Evolutionary conservation across 2,888 invertebrate species (phyloP).

Genomic region (Amphipoea lucens): DNA sequence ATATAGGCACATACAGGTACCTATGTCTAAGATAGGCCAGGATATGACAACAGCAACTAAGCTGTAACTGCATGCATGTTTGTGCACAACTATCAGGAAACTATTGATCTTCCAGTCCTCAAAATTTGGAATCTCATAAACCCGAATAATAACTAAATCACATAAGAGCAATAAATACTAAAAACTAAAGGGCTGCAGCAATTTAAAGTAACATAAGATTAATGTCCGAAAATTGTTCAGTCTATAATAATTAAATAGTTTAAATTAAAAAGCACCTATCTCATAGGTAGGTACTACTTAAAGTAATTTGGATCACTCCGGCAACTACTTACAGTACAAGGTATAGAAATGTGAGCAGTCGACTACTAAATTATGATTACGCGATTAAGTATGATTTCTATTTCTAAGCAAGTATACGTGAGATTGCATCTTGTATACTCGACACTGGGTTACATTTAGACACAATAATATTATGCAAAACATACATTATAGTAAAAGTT

Average conservation of each 20-base stretch:
- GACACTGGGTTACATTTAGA: slow-evolving; percentile 28
- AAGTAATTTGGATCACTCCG: slow-evolving; percentile 16
- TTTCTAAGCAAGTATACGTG: slow-evolving; percentile 39
- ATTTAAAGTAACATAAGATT: slow-evolving; percentile 14
- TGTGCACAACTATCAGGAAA: slow-evolving; percentile 28
- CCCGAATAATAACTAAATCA: slow-evolving; percentile 29
- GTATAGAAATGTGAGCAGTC: slow-evolving; percentile 26
- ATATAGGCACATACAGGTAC: background rate
- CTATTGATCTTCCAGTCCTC: slow-evolving; percentile 45
- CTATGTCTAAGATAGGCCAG: background rate
- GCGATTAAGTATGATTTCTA: slow-evolving; percentile 45
- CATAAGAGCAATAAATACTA: slow-evolving; percentile 47
- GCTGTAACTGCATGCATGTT: slow-evolving; percentile 24
- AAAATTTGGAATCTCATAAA: slow-evolving; percentile 23
- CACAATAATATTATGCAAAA: slow-evolving; percentile 37
- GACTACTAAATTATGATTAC: slow-evolving; percentile 32
- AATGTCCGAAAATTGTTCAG: slow-evolving; percentile 28
- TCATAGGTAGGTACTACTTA: slow-evolving; percentile 2
- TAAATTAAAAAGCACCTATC: slow-evolving; percentile 16
- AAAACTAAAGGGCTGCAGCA: slow-evolving; percentile 35
- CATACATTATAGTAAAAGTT: slow-evolving; percentile 13
- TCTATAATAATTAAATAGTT: slow-evolving; percentile 6
- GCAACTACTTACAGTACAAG: slow-evolving; percentile 5
- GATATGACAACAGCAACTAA: slow-evolving; percentile 13
- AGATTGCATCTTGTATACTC: slow-evolving; percentile 44